Evolutionary conservation across 2,888 invertebrate species (phyloP).

Genomic region (Eumacrocentrus americanus): DNA sequence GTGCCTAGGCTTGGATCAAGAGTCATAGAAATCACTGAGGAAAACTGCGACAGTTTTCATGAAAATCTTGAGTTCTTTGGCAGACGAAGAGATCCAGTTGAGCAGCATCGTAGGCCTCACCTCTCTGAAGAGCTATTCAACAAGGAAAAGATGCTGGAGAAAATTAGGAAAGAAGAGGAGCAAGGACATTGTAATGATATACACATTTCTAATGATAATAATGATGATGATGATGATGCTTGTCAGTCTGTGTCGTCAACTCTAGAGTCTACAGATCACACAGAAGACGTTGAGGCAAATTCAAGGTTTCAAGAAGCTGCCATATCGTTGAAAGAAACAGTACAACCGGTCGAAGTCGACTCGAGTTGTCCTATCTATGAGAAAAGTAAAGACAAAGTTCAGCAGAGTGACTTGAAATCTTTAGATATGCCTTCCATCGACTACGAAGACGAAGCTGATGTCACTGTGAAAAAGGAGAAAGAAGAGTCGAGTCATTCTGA

Average conservation of each 20-base stretch:
- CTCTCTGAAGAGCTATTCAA: slow-evolving; percentile 34
- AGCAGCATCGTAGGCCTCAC: slow-evolving; percentile 35
- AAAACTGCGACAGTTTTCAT: slow-evolving; percentile 58
- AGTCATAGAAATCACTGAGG: slow-evolving; percentile 56
- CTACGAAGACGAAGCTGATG: slow-evolving; percentile 49
- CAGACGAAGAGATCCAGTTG: slow-evolving; percentile 44
- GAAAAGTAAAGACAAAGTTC: slow-evolving; percentile 19
- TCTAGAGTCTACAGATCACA: slow-evolving; percentile 4
- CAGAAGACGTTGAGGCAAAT: slow-evolving; percentile 2
- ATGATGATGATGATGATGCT: no score
- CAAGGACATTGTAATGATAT: slow-evolving; percentile 4
- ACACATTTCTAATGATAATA: background rate
- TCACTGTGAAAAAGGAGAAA: slow-evolving; percentile 44
- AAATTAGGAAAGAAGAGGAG: slow-evolving; percentile 24
- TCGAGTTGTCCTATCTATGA: background rate
- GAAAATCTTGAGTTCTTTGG: slow-evolving; percentile 56
- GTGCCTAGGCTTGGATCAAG: slow-evolving; percentile 41
- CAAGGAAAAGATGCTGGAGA: slow-evolving; percentile 30
- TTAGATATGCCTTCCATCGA: slow-evolving; percentile 58
- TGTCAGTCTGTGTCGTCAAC: slow-evolving; percentile 14
- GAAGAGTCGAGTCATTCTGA: background rate
- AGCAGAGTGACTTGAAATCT: slow-evolving; percentile 45
- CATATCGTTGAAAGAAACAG: slow-evolving; percentile 14
- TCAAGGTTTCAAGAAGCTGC: background rate
- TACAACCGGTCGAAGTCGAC: slow-evolving; percentile 19